These are phyloP conservation scores for Brachypodius melanocephalos DNA, from an alignment of 2,113 vertebrate genomes.

Conservation along the genomic window DNA sequence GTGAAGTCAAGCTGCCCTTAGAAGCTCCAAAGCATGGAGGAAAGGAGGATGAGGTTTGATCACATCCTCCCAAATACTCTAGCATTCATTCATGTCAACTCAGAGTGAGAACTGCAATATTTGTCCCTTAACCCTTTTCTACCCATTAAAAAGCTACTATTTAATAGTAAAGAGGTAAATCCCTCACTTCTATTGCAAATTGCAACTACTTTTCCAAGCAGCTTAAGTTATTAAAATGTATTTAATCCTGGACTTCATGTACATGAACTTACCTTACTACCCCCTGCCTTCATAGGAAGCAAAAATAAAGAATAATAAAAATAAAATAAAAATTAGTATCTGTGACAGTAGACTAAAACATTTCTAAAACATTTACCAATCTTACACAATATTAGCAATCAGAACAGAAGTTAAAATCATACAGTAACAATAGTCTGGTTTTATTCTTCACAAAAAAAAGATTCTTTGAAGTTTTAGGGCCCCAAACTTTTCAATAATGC, in stretches of 20 bases:
- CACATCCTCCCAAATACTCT: not conserved
- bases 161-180: not conserved
- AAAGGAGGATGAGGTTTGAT: not conserved
- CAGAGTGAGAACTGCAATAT: not conserved
- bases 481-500: not conserved
- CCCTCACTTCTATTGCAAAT: not conserved
- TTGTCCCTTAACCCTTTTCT: not conserved
- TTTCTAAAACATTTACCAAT: not conserved
- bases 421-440: not conserved
- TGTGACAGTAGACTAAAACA: not conserved
- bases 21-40: not conserved
- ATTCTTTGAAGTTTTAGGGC: not conserved
- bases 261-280: conserved; percentile 90
- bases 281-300: conserved; percentile 90
- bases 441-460: not conserved
- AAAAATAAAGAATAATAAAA: conserved; percentile 73
- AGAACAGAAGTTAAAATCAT: not conserved
- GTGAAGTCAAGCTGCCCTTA: not conserved
- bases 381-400: not conserved
- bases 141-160: not conserved
- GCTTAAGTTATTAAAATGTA: not conserved
- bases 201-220: not conserved
- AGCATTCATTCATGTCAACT: not conserved
- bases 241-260: not conserved
- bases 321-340: conserved; percentile 67